Conservation (phyloP, 2,888 invertebrate species). For the Cephus sareptanus region DNA sequence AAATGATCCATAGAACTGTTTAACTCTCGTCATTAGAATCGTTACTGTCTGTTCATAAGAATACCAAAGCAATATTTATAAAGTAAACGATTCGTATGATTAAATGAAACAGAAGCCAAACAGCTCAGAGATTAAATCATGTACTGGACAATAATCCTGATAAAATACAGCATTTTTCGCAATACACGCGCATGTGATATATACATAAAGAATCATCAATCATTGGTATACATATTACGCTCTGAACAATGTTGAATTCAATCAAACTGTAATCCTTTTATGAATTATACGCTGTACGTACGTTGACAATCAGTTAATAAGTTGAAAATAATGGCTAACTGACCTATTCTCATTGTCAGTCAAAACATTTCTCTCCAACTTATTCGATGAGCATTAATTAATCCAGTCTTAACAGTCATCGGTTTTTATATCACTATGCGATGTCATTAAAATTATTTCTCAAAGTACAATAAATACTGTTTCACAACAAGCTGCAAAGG, state of each 20-base stretch:
- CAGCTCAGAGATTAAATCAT: not conserved
- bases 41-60: not conserved
- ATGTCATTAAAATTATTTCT: not conserved
- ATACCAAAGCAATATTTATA: not conserved
- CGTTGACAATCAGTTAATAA: not conserved
- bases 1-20: not conserved
- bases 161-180: not conserved
- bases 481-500: not conserved
- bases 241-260: not conserved
- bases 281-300: not conserved
- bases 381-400: not conserved
- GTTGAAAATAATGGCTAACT: not conserved
- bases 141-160: not conserved
- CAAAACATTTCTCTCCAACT: not conserved
- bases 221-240: not conserved
- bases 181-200: not conserved
- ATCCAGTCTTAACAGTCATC: not conserved
- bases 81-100: not conserved
- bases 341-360: not conserved
- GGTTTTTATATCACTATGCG: not conserved
- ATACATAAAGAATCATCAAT: not conserved
- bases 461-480: not conserved
- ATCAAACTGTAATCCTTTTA: not conserved
- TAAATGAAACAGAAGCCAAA: not conserved
- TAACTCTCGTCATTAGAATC: not conserved